Evolutionary conservation across 2,888 invertebrate genomes (phyloP).

Genomic region (Neoitamus cyanurus): DNA sequence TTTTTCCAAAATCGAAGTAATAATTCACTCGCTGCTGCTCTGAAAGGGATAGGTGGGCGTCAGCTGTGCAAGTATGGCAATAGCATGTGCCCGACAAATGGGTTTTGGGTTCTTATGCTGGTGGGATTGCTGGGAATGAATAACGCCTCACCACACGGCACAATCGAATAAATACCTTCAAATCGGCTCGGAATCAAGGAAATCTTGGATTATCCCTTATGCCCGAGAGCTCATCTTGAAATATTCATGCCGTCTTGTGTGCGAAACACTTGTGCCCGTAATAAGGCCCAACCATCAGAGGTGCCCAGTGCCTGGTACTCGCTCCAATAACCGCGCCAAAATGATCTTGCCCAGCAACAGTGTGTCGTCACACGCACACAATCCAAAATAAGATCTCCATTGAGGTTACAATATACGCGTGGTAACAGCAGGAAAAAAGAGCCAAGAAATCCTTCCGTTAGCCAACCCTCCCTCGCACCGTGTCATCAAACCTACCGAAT

Average conservation of each 20-base stretch:
- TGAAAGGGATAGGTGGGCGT: not conserved
- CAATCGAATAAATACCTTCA: not conserved
- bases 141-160: not conserved
- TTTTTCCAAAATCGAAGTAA: not conserved
- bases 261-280: not conserved
- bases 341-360: not conserved
- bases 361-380: not conserved
- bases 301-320: not conserved
- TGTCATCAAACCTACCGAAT: not conserved
- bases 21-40: not conserved
- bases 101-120: not conserved
- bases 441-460: not conserved
- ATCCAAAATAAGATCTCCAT: not conserved
- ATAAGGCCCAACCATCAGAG: not conserved
- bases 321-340: not conserved
- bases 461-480: not conserved
- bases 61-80: not conserved
- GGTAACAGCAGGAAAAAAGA: not conserved
- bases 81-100: not conserved
- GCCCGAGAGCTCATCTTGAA: not conserved
- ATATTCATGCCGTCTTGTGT: not conserved
- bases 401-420: not conserved
- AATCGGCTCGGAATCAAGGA: not conserved
- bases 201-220: not conserved
- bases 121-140: not conserved